Evolutionary conservation across 2,113 vertebrate genomes (phyloP).

Genomic region (western clawed frog (Xenopus tropicalis)): DNA sequence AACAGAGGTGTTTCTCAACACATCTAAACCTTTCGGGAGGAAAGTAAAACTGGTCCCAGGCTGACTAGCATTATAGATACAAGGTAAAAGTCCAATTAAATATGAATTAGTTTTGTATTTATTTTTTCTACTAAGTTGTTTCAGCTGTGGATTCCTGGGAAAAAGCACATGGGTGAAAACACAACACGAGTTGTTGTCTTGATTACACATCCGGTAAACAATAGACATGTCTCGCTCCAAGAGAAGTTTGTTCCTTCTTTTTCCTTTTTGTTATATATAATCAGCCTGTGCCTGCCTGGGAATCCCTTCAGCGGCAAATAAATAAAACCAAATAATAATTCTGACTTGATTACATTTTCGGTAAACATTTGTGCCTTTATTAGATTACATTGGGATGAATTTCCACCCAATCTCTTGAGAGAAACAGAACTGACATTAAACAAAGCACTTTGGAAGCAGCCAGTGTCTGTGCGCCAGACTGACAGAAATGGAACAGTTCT

Average conservation of each 20-base stretch:
- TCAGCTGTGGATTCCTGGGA: conserved; percentile 23
- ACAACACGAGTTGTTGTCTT: conserved; percentile 20
- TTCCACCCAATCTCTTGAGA: conserved; percentile 38
- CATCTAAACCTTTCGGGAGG: too few relatives aligned
- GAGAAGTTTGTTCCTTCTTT: conserved; percentile 52
- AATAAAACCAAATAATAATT: conserved; percentile 49
- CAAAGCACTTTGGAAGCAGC: conserved; percentile 51
- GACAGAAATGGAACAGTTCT: conserved; percentile 1
- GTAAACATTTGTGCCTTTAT: conserved; percentile 53
- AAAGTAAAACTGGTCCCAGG: too few relatives aligned
- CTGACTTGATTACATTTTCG: conserved; percentile 51
- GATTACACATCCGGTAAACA: conserved; percentile 46
- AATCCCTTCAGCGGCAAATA: conserved; percentile 55
- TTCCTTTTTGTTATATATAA: conserved; percentile 17
- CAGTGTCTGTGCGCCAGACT: conserved; percentile 1
- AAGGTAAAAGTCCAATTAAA: too few relatives aligned
- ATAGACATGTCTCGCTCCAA: conserved; percentile 50
- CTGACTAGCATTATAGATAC: too few relatives aligned
- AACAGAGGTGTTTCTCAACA: too few relatives aligned
- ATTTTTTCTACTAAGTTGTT: not conserved
- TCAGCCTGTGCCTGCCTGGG: conserved; percentile 50
- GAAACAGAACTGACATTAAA: conserved; percentile 46
- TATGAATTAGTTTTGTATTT: too few relatives aligned
- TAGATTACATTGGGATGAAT: conserved; percentile 52
- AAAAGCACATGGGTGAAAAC: conserved; percentile 46